phyloP scores from a whole-genome alignment of 2,797 vertebrate species.

The Acomys russatus region DNA sequence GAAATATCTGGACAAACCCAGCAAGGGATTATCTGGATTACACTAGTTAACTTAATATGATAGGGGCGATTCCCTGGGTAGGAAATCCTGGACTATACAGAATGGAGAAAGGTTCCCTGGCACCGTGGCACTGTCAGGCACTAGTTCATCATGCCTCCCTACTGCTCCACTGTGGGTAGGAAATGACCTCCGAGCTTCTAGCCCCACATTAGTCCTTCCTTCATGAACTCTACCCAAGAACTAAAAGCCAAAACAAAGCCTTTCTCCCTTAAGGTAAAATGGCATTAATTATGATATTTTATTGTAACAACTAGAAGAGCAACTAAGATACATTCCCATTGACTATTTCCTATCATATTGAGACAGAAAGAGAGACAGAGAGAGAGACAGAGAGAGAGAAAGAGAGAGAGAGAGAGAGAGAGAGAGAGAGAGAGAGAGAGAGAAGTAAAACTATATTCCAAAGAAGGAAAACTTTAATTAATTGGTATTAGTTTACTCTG shows the following conservation, averaged over 20 bases:
- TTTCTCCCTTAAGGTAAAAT: neutral
- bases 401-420: neutral
- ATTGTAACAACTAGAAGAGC: neutral
- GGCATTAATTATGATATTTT: neutral
- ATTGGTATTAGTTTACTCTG: neutral
- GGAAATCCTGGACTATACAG: neutral
- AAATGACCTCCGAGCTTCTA: no score
- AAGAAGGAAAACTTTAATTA: neutral
- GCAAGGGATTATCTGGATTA: neutral
- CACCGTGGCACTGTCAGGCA: fast-evolving
- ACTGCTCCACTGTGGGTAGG: neutral
- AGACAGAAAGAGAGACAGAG: neutral
- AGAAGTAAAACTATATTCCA: neutral
- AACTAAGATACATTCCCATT: neutral
- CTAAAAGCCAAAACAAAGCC: neutral
- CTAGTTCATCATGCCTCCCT: no score
- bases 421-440: neutral
- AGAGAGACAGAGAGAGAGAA: neutral
- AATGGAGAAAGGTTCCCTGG: no score
- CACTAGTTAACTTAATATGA: neutral
- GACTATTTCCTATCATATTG: neutral
- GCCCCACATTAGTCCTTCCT: no score
- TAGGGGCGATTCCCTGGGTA: no score
- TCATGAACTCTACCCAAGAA: neutral
- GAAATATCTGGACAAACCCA: neutral